These are phyloP conservation scores for Myopa tessellatipennis DNA, from an alignment of 2,888 invertebrate species.

Conservation along the genomic window DNA sequence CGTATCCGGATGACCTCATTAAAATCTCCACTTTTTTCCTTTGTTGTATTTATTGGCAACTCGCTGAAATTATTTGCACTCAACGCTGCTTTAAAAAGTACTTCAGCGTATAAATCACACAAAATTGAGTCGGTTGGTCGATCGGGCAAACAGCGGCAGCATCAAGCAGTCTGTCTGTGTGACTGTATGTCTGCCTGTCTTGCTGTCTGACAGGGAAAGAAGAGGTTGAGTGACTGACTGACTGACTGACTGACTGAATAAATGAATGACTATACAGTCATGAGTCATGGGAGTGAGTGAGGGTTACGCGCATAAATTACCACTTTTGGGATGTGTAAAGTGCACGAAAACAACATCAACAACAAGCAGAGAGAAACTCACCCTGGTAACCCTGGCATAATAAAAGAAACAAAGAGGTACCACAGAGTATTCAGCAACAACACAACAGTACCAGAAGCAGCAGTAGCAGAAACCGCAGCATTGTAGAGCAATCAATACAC, in stretches of 20 bases:
- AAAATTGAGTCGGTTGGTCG: not conserved
- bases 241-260: not conserved
- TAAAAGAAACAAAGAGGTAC: not conserved
- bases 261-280: not conserved
- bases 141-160: too few species aligned
- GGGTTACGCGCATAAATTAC: slow-evolving; percentile 22
- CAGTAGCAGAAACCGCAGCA: slow-evolving; percentile 4
- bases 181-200: not conserved
- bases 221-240: not conserved
- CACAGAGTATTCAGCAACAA: not conserved
- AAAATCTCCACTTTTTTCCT: not conserved
- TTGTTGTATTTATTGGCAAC: slow-evolving; percentile 9
- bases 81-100: not conserved
- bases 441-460: not conserved
- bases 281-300: not conserved
- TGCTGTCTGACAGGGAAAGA: not conserved
- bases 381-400: not conserved
- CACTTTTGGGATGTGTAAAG: slow-evolving; percentile 7
- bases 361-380: not conserved
- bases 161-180: not conserved
- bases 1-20: slow-evolving; percentile 22
- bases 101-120: slow-evolving; percentile 7
- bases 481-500: not conserved
- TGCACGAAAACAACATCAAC: not conserved
- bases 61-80: slow-evolving; percentile 21